Base-by-base conservation (phyloP, 2,797 vertebrate genomes). In the Atherinosoma microstoma region DNA sequence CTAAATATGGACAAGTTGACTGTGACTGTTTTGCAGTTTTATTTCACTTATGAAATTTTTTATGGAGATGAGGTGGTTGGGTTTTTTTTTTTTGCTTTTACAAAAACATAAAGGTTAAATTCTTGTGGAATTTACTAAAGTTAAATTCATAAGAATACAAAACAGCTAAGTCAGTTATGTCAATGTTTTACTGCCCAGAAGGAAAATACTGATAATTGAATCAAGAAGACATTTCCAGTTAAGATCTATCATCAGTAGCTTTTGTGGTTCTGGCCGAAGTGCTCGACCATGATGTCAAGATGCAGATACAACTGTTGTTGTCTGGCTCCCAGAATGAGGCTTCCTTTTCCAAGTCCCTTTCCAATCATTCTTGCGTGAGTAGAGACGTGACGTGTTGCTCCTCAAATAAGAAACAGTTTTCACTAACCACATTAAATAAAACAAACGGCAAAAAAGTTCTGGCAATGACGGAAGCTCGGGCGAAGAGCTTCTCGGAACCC, bases 401-500 rank as follows among this genome's bases (percentile, higher is more conserved):
- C 71, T 84, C 66, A 91, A 93, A 92, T 84, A 87, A 89, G 82
- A 84, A 91, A 84, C 79, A 63, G 77, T 90, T 90, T 85, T 84
- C 65, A 84, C 66, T 68, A 69, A 92, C 93, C 94, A 92, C 92
- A 93, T 91, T 84, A 88, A 91, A 91, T 78, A 85, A 84, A 85
- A 84, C 83, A 86, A 83, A 85, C 2, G 76, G 66, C 79, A 64
- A 75, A 86, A 79, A 75, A 85, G 57, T 64, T 76, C 85, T 93
- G 93, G 91, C 92, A 86, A 58, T 59, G 84, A 84, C 84, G 58
- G 6, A 82, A 67, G 82, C 87, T 73, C 0, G 29, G 78, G 80
- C 60, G 56, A 80, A 75, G 82, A 87, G 83, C 79, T 95, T 94
- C 94, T 94, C 91, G 88, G 92, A 95, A 94, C 89, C 87, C 83